Base-by-base conservation (phyloP, 2,797 vertebrate species). In the Hippocampus kuda region DNA sequence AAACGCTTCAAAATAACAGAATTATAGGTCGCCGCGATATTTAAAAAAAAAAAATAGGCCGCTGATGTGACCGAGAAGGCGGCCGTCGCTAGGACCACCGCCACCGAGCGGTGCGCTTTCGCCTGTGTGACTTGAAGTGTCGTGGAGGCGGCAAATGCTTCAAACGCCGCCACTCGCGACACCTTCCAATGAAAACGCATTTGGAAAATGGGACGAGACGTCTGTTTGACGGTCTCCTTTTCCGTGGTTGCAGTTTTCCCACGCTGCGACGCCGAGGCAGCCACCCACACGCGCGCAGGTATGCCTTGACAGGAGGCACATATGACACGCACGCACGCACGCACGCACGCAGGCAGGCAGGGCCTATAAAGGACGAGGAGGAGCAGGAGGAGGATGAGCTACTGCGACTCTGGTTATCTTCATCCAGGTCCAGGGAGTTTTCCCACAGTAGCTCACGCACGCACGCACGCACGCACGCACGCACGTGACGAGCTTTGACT, bases 321-420 rank as follows among this genome's bases (percentile, higher is more conserved):
- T 68, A 70, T 20, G 64, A 70, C 56, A 74, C 62, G 75, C 67
- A 79, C 51, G 9, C 51, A 54, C 9, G 8, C 22, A 20, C 18
- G 49, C 34, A 34, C 34, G 34, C 30, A 34, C 4, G 15, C 46
- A 44, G 69, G 71, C 49, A 69, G 64, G 78, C 74, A 77, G 84
- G 85, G 85, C 84, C 85, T 67, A 77, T 65, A 73, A 76, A 68
- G 72, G 80, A 41, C 65, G 73, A 77, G 80, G 79, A 84, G 84
- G 79, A 82, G 81, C 78, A 83, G 75, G 77, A 77, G 76, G 77
- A 77, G 73, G 70, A 75, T 65, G 72, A 71, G 68, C 66, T 70
- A 64, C 71, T 75, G 74, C 70, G 76, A 82, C 83, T 90, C 89
- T 92, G 89, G 76, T 87, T 90, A 86, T 81, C 78, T 77, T 91